Percentiles rank a stretch among this genome's conserved stretches.
Conservation (phyloP, 2,888 invertebrate species). For the Nomada fucata region DNA sequence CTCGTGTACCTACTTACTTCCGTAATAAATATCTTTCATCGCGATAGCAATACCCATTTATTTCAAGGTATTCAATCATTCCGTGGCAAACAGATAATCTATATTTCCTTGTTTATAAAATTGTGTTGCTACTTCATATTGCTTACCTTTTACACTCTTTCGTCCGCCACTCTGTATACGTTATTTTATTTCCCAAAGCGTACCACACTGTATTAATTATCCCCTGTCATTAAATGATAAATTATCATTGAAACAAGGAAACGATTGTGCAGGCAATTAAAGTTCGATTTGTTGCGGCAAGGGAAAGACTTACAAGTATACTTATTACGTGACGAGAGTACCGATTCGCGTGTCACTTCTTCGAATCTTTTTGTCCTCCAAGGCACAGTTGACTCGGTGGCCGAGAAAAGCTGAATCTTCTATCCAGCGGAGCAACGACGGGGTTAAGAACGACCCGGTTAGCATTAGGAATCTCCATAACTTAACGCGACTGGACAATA, state of each 20-base stretch:
- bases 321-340: constrained; percentile 40
- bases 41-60: too few relatives aligned
- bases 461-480: constrained; percentile 79
- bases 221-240: not conserved
- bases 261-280: not conserved
- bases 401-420: constrained; percentile 29
- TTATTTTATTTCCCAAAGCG: too few relatives aligned
- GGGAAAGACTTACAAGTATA: not conserved
- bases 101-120: too few relatives aligned
- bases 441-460: constrained; percentile 52
- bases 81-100: too few relatives aligned
- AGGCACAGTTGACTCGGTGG: not conserved
- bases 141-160: too few relatives aligned
- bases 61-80: too few relatives aligned
- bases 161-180: too few relatives aligned
- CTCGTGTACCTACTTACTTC: too few relatives aligned
- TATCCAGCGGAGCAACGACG: not conserved
- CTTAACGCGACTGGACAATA: constrained; percentile 79
- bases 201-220: too few relatives aligned
- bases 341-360: constrained; percentile 12
- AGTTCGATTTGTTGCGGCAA: not conserved
- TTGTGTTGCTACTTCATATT: too few relatives aligned
- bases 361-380: constrained; percentile 20
- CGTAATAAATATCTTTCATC: too few relatives aligned
- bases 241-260: not conserved